Evolutionary conservation across 2,888 invertebrate species (phyloP), one percentile per base, ranked within the genome.

Genomic region (Mystacides longicornis): DNA sequence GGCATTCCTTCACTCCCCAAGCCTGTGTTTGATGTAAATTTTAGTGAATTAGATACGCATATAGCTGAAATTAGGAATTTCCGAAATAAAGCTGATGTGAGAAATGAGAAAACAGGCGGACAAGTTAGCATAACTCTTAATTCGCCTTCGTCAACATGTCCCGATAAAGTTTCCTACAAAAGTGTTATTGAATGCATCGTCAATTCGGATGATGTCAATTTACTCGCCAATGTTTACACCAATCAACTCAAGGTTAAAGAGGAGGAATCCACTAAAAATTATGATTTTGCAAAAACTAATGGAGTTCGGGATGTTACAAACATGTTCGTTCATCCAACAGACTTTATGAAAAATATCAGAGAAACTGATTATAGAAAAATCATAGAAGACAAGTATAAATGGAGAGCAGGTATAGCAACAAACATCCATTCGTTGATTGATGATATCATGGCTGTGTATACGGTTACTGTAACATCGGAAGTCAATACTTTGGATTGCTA

Each of bases 401-500:
- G 89, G 88, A 74, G 85, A 33, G 77, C 78, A 49, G 80, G 82
- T 22, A 81, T 82, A 47, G 80, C 83, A n/a, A 84, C 81, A 63
- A 79, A 79, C 63, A 76, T 89, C 16, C 78, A 80, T 2, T 87
- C 88, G 0, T 72, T 89, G 3, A 68, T 90, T 1, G 88, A 89
- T 64, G 89, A 90, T 67, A 85, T 89, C 59, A 67, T 87, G 20
- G 80, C 81, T 9, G 75, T 81, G 52, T 81, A 83, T 63, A 76
- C 81, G 61, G 65, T 69, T 1, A n/a, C n/a, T n/a, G n/a, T n/a
- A n/a, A 71, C 67, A 37, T 60, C 62, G 23, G 80, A 82, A 58
- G 71, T 80, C 0, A 85, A 85, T 64, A 72, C 75, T 23, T 78
- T 86, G 74, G 88, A 88, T 72, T 88, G 87, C 71, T 88, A 88